These are phyloP conservation scores for Helobdella robusta DNA, from an alignment of 2,888 invertebrate species.

Conservation along the genomic window DNA sequence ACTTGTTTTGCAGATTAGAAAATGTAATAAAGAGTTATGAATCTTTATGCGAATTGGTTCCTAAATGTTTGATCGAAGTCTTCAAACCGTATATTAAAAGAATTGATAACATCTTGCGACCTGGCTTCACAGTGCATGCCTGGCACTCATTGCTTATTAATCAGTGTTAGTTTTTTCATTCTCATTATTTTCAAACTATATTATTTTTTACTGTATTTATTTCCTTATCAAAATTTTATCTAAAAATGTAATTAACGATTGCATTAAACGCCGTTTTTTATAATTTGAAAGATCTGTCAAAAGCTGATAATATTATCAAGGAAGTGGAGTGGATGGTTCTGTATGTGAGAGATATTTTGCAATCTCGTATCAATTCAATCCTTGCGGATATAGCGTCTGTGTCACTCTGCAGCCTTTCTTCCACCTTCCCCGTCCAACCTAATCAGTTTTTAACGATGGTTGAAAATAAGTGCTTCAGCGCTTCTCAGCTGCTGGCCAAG, in stretches of 20 bases:
- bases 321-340: constrained; percentile 45
- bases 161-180: too few relatives aligned
- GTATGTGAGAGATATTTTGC: constrained; percentile 77
- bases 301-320: constrained; percentile 41
- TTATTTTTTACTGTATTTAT: too few relatives aligned
- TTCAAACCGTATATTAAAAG: constrained; percentile 78
- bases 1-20: constrained; percentile 39
- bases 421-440: constrained; percentile 72
- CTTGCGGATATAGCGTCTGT: constrained; percentile 76
- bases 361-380: constrained; percentile 78
- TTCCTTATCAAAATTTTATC: background rate
- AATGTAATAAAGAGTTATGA: constrained; percentile 49
- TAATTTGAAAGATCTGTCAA: constrained; percentile 40
- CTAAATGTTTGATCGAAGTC: constrained; percentile 74
- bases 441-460: constrained; percentile 74
- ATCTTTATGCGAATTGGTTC: constrained; percentile 42
- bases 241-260: background rate
- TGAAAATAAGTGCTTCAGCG: constrained; percentile 57
- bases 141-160: constrained; percentile 77
- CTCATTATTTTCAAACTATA: too few relatives aligned
- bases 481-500: constrained; percentile 49
- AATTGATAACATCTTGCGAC: constrained; percentile 71
- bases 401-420: constrained; percentile 70
- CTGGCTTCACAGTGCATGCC: constrained; percentile 69
- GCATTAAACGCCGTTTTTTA: background rate